Evolutionary conservation across 2,113 vertebrate species (phyloP).

Genomic region (Serilophus lunatus): DNA sequence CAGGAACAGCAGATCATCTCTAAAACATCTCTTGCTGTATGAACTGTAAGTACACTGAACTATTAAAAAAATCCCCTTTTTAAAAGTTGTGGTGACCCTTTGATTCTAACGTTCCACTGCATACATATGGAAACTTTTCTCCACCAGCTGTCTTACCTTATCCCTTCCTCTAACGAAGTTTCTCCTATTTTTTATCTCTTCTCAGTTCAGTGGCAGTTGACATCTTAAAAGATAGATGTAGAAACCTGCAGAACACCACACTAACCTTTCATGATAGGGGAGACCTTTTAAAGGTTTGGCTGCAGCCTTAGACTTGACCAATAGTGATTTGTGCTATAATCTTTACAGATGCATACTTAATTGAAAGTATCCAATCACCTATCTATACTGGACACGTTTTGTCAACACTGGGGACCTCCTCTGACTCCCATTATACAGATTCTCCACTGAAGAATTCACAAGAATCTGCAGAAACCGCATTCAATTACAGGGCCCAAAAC

Average conservation of each 20-base stretch:
- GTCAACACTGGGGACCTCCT: background rate
- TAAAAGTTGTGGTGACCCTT: conserved; percentile 46
- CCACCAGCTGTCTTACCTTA: background rate
- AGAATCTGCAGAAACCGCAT: background rate
- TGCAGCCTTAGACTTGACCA: background rate
- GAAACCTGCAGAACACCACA: background rate
- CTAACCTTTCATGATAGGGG: background rate
- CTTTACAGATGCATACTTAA: background rate
- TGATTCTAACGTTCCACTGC: background rate
- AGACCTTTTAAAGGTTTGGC: conserved; percentile 9
- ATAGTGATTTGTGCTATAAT: background rate
- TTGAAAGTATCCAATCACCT: background rate
- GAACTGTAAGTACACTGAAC: conserved; percentile 28
- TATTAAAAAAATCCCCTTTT: conserved; percentile 28
- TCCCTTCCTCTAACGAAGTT: background rate
- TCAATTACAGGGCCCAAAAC: accelerated
- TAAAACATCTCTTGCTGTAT: conserved; percentile 6
- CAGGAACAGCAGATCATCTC: conserved; percentile 46
- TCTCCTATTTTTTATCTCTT: background rate
- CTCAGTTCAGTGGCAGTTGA: background rate
- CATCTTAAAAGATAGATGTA: conserved; percentile 11
- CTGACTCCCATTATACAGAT: background rate
- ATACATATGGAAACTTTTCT: background rate
- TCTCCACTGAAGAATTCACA: background rate
- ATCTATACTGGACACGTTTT: background rate